A percentile compares a stretch with the other conserved stretches of the same genome.
Conservation (phyloP, 2,888 invertebrate species). For the Lapara coniferarum region DNA sequence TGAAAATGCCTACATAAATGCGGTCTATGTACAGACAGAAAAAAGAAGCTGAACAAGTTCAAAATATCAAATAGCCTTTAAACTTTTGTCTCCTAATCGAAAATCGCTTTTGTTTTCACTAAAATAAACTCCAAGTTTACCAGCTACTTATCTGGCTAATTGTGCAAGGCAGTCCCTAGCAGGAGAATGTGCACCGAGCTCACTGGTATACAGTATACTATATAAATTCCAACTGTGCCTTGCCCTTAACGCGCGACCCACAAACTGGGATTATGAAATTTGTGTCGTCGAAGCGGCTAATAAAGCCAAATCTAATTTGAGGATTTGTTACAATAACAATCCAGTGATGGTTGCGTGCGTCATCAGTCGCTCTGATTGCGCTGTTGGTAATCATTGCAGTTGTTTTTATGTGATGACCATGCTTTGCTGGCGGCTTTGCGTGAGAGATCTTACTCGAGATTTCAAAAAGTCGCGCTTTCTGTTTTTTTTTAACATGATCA, state of each 20-base stretch:
- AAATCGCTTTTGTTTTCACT: too few relatives aligned
- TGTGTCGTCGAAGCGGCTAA: slow-evolving; percentile 39
- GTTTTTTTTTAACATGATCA: too few relatives aligned
- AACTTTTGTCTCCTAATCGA: too few relatives aligned
- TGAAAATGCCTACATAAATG: too few relatives aligned
- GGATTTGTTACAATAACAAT: slow-evolving; percentile 44
- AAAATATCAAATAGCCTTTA: too few relatives aligned
- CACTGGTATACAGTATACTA: neutral
- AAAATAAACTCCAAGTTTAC: too few relatives aligned
- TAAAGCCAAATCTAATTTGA: slow-evolving; percentile 50
- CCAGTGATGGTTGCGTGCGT: slow-evolving; percentile 32
- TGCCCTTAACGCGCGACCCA: slow-evolving; percentile 38
- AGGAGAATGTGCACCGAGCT: too few relatives aligned
- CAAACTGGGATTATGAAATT: slow-evolving; percentile 45
- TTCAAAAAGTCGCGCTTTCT: too few relatives aligned
- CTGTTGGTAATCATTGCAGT: slow-evolving; percentile 19
- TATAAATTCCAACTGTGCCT: slow-evolving; percentile 24
- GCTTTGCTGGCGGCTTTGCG: neutral
- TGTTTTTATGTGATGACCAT: neutral
- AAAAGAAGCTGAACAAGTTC: too few relatives aligned
- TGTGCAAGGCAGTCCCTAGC: too few relatives aligned
- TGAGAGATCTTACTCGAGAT: neutral
- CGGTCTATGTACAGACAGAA: too few relatives aligned
- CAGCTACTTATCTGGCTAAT: too few relatives aligned
- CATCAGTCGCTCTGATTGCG: neutral